Evolutionary conservation across 2,113 vertebrate species (phyloP).

Genomic region (Calidris pugnax): DNA sequence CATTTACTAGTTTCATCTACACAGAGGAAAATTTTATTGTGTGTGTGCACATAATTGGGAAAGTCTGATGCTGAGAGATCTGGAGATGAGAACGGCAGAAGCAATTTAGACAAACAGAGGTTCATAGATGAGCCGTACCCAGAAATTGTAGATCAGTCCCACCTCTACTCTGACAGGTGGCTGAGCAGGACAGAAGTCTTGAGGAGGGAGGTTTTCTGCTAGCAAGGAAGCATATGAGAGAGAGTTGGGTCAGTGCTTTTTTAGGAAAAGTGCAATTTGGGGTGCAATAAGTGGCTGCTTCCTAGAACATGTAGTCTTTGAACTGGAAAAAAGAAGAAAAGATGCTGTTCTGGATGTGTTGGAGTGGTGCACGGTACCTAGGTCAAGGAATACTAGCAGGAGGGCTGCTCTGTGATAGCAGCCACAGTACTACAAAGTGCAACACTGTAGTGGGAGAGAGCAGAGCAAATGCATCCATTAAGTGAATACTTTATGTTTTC

Average conservation of each 20-base stretch:
- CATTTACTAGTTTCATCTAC: background rate
- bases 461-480: background rate
- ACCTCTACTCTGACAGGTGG: background rate
- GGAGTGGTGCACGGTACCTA: background rate
- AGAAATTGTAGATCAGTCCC: background rate
- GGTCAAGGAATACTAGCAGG: background rate
- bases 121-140: background rate
- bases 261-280: background rate
- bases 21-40: background rate
- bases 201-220: background rate
- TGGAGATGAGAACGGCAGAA: background rate
- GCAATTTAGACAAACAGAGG: background rate
- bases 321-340: background rate
- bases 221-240: background rate
- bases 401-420: background rate
- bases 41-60: background rate
- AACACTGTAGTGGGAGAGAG: background rate
- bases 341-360: background rate
- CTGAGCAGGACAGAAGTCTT: background rate
- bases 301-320: background rate
- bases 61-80: background rate
- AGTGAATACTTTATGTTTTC: background rate
- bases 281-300: background rate
- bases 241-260: background rate
- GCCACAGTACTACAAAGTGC: background rate